Conservation (phyloP, 2,113 vertebrate genomes). For the Xenopus borealis region DNA sequence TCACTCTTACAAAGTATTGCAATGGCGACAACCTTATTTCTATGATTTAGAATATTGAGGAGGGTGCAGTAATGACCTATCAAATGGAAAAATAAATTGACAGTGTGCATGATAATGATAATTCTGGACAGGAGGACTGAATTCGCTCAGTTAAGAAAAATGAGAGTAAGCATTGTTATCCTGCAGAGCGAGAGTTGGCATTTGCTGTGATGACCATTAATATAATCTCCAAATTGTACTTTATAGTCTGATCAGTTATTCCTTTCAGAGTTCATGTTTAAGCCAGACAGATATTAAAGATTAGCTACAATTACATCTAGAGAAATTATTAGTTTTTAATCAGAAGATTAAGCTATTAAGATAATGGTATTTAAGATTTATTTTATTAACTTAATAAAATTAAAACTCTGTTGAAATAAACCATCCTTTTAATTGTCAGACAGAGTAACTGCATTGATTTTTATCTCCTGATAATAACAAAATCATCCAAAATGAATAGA, state of each 20-base stretch:
- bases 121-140: too few species aligned
- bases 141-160: neutral
- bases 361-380: slow-evolving; percentile 62
- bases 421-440: slow-evolving; percentile 61
- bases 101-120: neutral
- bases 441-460: slow-evolving; percentile 43
- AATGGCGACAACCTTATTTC: too few species aligned
- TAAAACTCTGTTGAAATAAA: slow-evolving; percentile 63
- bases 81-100: neutral
- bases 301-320: slow-evolving; percentile 50
- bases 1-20: too few species aligned
- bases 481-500: slow-evolving; percentile 45
- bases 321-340: slow-evolving; percentile 58
- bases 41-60: neutral
- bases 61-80: neutral
- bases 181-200: neutral
- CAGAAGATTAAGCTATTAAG: slow-evolving; percentile 61
- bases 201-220: neutral
- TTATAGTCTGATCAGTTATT: slow-evolving; percentile 20
- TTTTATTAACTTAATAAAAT: slow-evolving; percentile 68
- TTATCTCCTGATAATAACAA: slow-evolving; percentile 44
- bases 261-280: slow-evolving; percentile 31
- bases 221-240: slow-evolving; percentile 5
- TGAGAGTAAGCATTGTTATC: neutral
- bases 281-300: slow-evolving; percentile 45